These are phyloP conservation scores for Cisticola juncidis DNA, from an alignment of 2,113 vertebrate genomes.

Conservation along the genomic window DNA sequence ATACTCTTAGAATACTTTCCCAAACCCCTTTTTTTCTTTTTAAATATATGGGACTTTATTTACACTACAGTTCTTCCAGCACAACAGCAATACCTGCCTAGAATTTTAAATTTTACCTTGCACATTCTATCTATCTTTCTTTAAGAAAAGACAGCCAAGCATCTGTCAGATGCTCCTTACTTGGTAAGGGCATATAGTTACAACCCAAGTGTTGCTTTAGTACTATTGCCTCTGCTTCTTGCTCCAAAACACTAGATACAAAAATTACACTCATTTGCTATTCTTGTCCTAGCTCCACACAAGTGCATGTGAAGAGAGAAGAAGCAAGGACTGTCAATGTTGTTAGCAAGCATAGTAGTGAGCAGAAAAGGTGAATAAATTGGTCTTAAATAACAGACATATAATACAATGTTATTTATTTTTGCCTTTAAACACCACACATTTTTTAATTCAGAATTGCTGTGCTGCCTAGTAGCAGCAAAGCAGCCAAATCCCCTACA, in stretches of 20 bases:
- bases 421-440: background rate
- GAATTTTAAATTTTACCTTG: background rate
- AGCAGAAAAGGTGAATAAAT: background rate
- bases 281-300: background rate
- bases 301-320: background rate
- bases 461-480: background rate
- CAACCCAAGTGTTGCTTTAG: background rate
- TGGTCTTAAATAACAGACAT: background rate
- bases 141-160: background rate
- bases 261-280: background rate
- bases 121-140: background rate
- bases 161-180: background rate
- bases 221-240: background rate
- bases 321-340: background rate
- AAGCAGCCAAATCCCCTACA: background rate
- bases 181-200: background rate
- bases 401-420: background rate
- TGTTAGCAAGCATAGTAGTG: background rate
- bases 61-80: background rate
- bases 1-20: background rate
- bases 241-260: background rate
- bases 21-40: background rate
- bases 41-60: background rate
- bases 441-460: background rate
- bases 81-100: background rate